Evolutionary conservation across 2,113 vertebrate genomes (phyloP), one percentile per base, ranked within the genome.

Genomic region (Crotalus helleri): DNA sequence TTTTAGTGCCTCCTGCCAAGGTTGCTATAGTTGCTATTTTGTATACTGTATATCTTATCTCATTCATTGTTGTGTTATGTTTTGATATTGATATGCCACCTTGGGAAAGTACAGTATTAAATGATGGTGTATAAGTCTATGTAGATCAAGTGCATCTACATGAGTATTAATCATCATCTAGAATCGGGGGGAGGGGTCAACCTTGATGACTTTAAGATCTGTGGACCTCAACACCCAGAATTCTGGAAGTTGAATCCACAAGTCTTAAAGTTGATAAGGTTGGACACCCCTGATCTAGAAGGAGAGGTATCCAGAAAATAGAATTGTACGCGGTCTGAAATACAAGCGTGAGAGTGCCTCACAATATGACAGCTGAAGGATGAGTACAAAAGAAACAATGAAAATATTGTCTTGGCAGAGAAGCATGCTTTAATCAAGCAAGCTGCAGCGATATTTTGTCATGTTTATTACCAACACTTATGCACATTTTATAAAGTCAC

Each of bases 391-490:
- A 46, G 55, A 93, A 13, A 90, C 11, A 24, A 90, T 85, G 58
- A 51, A 58, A 85, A 92, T 89, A 92, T 51, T 85, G 88, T 61
- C 69, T 90, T 61, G 44, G 81, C 92, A 54, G 24, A 90, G 93
- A 96, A 95, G 94, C 87, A 92, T 90, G 95, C 93, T 88, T 93
- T 54, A 0, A 1, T 90, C 93, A 92, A 49, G 61, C 92, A 91
- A 9, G 57, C 49, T 74, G 88, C 74, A 91, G 55, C 74, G 59
- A 86, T 44, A 92, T 81, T 90, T 86, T 23, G 87, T 93, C 1
- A 0, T 58, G 29, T 95, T 94, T 54, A 12, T 93, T 96, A 95
- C 94, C 85, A 97, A 90, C 87, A 96, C 92, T 95, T 90, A 96
- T 95, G 90, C 59, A 92, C 85, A 51, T 94, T 97, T 96, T 95